phyloP scores from a whole-genome alignment of 2,113 vertebrate species.

The Ascaphus truei region DNA sequence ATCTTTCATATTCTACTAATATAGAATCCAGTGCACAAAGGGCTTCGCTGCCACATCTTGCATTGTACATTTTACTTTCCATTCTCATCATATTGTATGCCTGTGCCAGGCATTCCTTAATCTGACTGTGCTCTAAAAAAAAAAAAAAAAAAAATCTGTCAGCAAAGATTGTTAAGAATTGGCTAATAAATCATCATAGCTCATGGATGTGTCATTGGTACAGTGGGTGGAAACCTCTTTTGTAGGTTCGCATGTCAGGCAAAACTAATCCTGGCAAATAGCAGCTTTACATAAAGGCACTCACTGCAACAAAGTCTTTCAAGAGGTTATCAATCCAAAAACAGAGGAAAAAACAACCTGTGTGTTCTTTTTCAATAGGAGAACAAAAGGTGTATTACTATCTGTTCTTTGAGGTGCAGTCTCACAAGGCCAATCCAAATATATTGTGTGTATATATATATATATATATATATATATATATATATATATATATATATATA shows the following conservation, averaged over 20 bases:
- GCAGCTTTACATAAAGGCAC: slow-evolving; percentile 1
- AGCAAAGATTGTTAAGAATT: neutral
- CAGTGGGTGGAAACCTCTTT: slow-evolving; percentile 16
- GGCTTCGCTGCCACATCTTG: neutral
- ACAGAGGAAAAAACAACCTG: neutral
- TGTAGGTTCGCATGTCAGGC: slow-evolving; percentile 7
- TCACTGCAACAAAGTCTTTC: slow-evolving; percentile 5
- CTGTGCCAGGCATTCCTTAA: slow-evolving; percentile 8
- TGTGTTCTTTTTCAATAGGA: neutral
- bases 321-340: slow-evolving; percentile 15
- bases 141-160: neutral
- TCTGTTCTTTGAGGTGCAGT: too few relatives aligned
- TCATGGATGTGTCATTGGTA: slow-evolving; percentile 5
- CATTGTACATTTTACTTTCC: neutral
- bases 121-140: neutral
- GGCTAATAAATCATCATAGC: slow-evolving; percentile 13
- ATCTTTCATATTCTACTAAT: neutral
- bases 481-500: too few relatives aligned
- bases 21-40: neutral
- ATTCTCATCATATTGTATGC: neutral
- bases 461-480: too few relatives aligned
- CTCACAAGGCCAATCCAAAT: neutral
- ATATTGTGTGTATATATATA: too few relatives aligned
- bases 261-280: slow-evolving; percentile 23
- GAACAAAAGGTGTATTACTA: neutral